phyloP scores from a whole-genome alignment of 2,888 invertebrate species.

The Drosophila mettleri region DNA sequence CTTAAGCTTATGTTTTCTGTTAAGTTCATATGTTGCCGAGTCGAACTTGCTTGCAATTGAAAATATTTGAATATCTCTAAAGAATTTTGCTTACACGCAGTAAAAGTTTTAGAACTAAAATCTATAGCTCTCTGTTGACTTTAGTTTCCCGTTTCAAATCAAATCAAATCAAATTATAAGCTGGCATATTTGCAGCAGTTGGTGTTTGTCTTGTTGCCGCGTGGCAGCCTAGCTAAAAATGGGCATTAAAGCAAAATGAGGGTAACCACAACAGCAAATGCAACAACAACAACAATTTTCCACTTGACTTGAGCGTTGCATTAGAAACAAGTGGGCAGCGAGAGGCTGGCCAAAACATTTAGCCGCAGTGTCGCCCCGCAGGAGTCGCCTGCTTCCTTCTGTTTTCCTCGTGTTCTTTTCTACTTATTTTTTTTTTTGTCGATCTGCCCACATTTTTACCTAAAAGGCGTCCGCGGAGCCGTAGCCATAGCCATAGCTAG shows the following conservation, averaged over 20 bases:
- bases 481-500: too few species aligned
- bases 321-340: constrained; percentile 66
- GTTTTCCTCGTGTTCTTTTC: background rate
- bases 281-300: constrained; percentile 73
- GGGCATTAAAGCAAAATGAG: constrained; percentile 79
- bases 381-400: constrained; percentile 34
- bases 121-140: background rate
- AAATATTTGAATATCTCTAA: too few species aligned
- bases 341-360: constrained; percentile 59
- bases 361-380: constrained; percentile 30
- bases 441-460: constrained; percentile 72
- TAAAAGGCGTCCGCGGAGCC: constrained; percentile 61
- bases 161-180: constrained; percentile 25
- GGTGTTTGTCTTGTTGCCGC: constrained; percentile 42
- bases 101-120: background rate
- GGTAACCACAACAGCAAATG: constrained; percentile 65
- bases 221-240: constrained; percentile 70
- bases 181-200: constrained; percentile 37
- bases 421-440: constrained; percentile 9
- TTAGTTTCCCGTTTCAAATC: background rate
- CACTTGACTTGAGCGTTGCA: constrained; percentile 80
- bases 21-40: too few species aligned
- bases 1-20: too few species aligned
- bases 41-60: too few species aligned
- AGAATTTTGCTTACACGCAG: too few species aligned